Percentiles rank a stretch among this genome's conserved stretches.
These are phyloP conservation scores for Nixonia krombeini DNA, from an alignment of 1,140 invertebrate species.

Conservation along the genomic window DNA sequence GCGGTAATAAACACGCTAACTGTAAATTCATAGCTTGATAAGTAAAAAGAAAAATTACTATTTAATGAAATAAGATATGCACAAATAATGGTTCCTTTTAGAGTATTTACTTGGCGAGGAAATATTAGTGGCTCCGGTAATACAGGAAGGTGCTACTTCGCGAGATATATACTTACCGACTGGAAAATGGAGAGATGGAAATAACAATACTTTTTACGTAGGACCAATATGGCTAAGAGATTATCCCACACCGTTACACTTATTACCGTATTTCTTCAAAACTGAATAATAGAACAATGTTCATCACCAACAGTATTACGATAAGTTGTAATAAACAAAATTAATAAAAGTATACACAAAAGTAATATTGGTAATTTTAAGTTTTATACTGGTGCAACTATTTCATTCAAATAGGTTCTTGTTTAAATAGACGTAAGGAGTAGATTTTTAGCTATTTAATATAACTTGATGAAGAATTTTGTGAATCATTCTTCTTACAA, in stretches of 20 bases:
- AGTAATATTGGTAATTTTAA: no score
- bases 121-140: conserved; percentile 88
- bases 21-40: no score
- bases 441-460: no score
- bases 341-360: no score
- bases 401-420: no score
- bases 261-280: conserved; percentile 76
- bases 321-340: neutral
- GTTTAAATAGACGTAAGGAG: no score
- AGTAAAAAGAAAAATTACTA: no score
- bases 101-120: conserved; percentile 88
- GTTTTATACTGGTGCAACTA: no score
- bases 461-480: no score
- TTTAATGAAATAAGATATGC: no score
- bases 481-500: no score
- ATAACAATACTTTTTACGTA: conserved; percentile 62
- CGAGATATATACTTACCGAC: conserved; percentile 85
- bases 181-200: conserved; percentile 79
- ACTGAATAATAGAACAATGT: neutral
- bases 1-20: no score
- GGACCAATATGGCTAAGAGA: conserved; percentile 79
- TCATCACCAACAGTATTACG: neutral
- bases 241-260: conserved; percentile 78
- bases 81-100: conserved; percentile 68
- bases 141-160: conserved; percentile 75